These are phyloP conservation scores for Acanthosepion lycidas DNA, from an alignment of 2,888 invertebrate genomes.

Conservation along the genomic window DNA sequence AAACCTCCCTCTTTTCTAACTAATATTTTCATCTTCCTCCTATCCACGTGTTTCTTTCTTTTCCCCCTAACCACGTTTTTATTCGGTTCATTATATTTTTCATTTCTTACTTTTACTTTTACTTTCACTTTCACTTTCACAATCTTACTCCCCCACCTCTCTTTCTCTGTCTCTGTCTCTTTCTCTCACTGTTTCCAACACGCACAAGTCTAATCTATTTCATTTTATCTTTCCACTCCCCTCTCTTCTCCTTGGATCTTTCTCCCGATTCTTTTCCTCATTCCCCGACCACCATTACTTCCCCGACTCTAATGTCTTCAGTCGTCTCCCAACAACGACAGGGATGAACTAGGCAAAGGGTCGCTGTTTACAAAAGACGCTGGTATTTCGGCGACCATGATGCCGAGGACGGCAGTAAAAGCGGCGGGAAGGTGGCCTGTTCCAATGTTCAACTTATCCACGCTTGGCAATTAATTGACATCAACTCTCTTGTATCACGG, in stretches of 20 bases:
- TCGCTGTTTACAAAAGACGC: conserved; percentile 33
- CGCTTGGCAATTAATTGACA: conserved; percentile 9
- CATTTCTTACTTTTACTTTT: too few species aligned
- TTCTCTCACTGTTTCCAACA: background rate
- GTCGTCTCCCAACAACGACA: background rate
- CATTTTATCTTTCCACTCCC: background rate
- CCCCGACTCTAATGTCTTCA: background rate
- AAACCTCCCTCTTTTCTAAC: background rate
- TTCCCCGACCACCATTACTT: background rate
- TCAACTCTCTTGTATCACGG: conserved; percentile 14
- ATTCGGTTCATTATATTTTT: too few species aligned
- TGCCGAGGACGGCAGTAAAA: background rate
- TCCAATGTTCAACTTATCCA: conserved; percentile 33
- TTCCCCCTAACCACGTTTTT: too few species aligned
- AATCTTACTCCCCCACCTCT: too few species aligned
- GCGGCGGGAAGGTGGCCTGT: background rate
- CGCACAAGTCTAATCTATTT: background rate
- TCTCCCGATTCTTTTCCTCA: background rate
- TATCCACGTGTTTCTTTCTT: too few species aligned
- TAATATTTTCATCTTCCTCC: background rate
- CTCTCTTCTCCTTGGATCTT: background rate
- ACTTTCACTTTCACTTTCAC: too few species aligned
- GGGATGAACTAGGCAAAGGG: conserved; percentile 14
- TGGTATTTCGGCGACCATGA: background rate
- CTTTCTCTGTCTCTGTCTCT: background rate